Base-by-base conservation (phyloP, 2,797 vertebrate species). In the Amblyraja radiata region DNA sequence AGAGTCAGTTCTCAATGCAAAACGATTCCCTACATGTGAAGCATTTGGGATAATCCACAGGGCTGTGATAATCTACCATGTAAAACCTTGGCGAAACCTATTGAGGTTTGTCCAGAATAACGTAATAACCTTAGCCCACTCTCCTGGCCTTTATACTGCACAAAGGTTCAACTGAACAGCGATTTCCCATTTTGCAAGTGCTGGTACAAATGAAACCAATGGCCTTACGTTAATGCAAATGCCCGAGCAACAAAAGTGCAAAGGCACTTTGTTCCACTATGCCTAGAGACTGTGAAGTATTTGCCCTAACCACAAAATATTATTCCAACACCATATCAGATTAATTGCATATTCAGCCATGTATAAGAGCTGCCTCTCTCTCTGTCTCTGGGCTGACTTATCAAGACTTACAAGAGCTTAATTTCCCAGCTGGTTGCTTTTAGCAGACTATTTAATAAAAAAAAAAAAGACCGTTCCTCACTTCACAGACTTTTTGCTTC, bases 381-480 rank as follows among this genome's bases (percentile, higher is more conserved):
- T 91, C 23, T 91, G 90, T 58, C 90, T 76, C 84, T 68, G 63
- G 14, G 11, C 39, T 46, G 65, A 76, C 90, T 76, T 58, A 76
- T 92, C 90, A 92, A 88, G 90, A 54, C 28, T 92, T 92, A 76
- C 90, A 92, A 46, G 65, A 39, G 71, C 71, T 92, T 76, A 92
- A 92, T 92, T 92, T 92, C 71, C 90, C 90, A 92, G 68, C 90
- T 76, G 71, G 65, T 92, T 92, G 90, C 36, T 92, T 92, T 92
- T 92, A 92, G 68, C 65, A 92, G 71, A 54, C 90, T 91, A 54
- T 91, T 91, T 74, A 91, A 91, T 91, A 91, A 91, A 74, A 90
- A 91, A 90, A 91, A 71, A 73, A 91, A 84, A 32, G 54, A 61
- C 21, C n/a, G 39, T 76, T 76, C 58, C 71, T 54, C 73, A 92